Percentiles rank a stretch among this genome's conserved stretches.
phyloP scores from a whole-genome alignment of 2,797 vertebrate species.

The Chaunax sp. region DNA sequence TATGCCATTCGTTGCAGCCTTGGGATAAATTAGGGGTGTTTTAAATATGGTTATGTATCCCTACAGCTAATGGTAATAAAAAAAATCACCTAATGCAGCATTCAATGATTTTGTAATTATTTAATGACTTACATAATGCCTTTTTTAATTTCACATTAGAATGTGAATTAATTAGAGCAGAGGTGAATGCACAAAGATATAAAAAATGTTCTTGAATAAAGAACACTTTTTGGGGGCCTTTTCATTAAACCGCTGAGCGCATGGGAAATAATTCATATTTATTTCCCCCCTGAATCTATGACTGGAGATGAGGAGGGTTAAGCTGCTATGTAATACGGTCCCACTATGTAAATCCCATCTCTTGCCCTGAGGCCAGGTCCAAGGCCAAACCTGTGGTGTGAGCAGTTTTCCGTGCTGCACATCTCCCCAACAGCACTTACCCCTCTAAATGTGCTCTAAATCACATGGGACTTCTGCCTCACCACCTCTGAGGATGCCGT shows the following conservation, averaged over 20 bases:
- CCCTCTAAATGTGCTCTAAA: slow-evolving; percentile 65
- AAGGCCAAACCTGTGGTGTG: slow-evolving; percentile 54
- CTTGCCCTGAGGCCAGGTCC: slow-evolving; percentile 40
- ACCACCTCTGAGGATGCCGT: slow-evolving; percentile 64
- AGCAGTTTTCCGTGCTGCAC: slow-evolving; percentile 56
- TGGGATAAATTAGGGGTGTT: neutral
- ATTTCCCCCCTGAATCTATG: slow-evolving; percentile 9
- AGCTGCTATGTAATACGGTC: slow-evolving; percentile 43
- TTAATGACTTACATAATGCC: neutral
- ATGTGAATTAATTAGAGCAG: neutral
- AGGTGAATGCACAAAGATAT: slow-evolving; percentile 2
- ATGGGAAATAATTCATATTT: too few species aligned
- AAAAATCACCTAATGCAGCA: neutral
- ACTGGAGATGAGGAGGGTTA: slow-evolving; percentile 38
- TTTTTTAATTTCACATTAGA: slow-evolving; percentile 3
- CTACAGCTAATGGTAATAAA: too few species aligned
- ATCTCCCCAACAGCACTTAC: slow-evolving; percentile 61
- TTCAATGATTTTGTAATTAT: neutral
- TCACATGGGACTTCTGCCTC: slow-evolving; percentile 69
- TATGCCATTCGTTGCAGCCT: neutral
- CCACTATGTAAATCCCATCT: slow-evolving; percentile 35
- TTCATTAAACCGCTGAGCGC: slow-evolving; percentile 37
- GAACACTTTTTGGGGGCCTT: neutral
- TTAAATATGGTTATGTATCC: too few species aligned
- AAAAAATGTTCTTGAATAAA: neutral